Base-by-base conservation (phyloP, 2,888 invertebrate genomes). In the Coenonympha glycerion region DNA sequence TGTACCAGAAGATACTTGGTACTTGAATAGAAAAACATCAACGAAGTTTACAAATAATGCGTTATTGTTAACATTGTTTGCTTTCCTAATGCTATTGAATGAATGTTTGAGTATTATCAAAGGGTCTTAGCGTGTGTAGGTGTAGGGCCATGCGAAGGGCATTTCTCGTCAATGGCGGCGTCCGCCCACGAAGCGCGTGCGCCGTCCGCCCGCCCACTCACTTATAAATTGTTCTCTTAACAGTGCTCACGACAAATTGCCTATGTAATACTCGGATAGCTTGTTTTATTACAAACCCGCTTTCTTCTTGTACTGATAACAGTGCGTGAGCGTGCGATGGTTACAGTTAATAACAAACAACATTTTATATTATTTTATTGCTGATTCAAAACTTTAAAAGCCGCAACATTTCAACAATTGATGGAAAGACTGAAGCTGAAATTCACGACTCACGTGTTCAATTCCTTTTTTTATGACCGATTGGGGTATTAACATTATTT, bases 211-310 rank as follows among this genome's bases (percentile, higher is more conserved):
- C 82, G 77, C 86, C 84, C 65, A 84, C 86, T 57, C 64, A 61
- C 62, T 64, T 68, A 71, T 83, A 83, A 84, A 82, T 79, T 72
- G 69, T 75, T 68, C 69, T 65, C 66, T 66, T 84, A 84, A 83
- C 83, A 76, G 84, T 79, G 77, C 69, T 59, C 55, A 63, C 70
- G 76, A 82, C 82, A 83, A 83, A 83, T 84, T 78, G 71, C 73
- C 69, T 62, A 58, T 71, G 65, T 69, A 64, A 63, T 65, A 63
- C 60, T 61, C 61, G 59, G 11, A 11, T 28, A 71, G 63, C 65
- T 71, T 75, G 73, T 65, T 65, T 74, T 69, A 72, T 72, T 71
- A 77, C 68, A 64, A 65, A 61, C 62, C 58, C 59, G 63, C 57
- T 59, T 62, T 69, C 58, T 61, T 62, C 61, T 37, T 58, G 58